Evolutionary conservation across 1,140 invertebrate genomes (phyloP), one percentile per base, ranked within the genome.

Genomic region (Rhagoletis pomonella): DNA sequence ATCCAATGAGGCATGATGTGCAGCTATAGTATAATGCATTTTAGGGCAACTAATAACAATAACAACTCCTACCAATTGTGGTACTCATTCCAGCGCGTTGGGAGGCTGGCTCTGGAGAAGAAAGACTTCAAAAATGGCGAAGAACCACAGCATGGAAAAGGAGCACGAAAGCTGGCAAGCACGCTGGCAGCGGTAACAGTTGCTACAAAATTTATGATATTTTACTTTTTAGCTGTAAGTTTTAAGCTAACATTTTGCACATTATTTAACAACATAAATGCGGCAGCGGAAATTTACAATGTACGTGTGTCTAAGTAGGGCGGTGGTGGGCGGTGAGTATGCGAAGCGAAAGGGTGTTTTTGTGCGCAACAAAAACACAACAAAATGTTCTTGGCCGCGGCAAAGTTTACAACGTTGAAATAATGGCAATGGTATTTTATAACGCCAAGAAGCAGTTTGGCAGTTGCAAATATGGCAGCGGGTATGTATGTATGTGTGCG

Each of bases 191-290:
- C 65, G 42, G 65, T 29, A 67, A 67, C 65, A 67, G 65, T 67
- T 67, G 65, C 65, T 12, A 39, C 65, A 67, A 42, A 67, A 67
- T 67, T 67, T 67, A 67, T 67, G 65, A 19, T 67, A 42, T 67
- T 67, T 42, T 19, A 67, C 65, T 67, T 67, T 67, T 67, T 67
- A 67, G 65, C 3, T 67, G 65, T 6, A 59, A 67, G 42, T 67
- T 12, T 67, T 42, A 67, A 67, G 29, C 65, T 42, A 67, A n/a
- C 29, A 67, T 29, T 67, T 67, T 67, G 65, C 65, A 67, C 65
- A 67, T 67, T 67, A 67, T 42, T 67, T 67, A 67, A 67, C 29
- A 67, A 39, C 65, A 42, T 39, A 67, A 67, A 67, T 67, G 65
- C 29, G 62, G 29, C 65, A 67, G n/a, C 65, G 19, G 42, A 67